Percentiles rank a stretch among this genome's conserved stretches.
Conservation (phyloP, 2,888 invertebrate species). For the Thymelicus lineola region DNA sequence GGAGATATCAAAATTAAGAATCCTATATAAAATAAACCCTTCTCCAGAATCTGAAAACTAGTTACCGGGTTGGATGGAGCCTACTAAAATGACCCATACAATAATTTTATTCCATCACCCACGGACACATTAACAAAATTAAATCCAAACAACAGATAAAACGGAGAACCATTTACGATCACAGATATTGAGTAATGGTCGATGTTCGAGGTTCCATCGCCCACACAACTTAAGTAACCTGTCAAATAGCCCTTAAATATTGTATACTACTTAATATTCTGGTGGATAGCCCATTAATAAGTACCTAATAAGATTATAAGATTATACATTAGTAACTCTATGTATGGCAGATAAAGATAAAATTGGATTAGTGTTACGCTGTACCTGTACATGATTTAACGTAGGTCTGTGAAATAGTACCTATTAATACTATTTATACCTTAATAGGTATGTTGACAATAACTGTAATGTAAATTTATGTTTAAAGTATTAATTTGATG, state of each 20-base stretch:
- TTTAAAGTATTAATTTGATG: too few species aligned
- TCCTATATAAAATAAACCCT: too few species aligned
- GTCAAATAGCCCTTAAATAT: conserved; percentile 23
- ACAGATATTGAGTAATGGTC: conserved; percentile 25
- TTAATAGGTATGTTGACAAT: too few species aligned
- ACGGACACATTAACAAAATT: not conserved
- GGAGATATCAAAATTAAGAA: too few species aligned
- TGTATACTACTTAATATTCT: conserved; percentile 8
- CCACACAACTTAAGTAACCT: conserved; percentile 17
- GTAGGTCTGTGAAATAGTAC: too few species aligned
- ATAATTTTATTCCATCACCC: not conserved
- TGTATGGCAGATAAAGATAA: not conserved
- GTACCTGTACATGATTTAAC: not conserved
- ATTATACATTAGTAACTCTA: conserved; percentile 1
- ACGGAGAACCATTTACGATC: conserved; percentile 10
- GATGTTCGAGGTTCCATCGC: conserved; percentile 12
- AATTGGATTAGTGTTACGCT: not conserved
- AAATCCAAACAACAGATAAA: conserved; percentile 9
- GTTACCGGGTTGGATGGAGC: too few species aligned
- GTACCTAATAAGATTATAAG: conserved; percentile 19
- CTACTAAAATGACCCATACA: not conserved
- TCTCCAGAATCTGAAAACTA: too few species aligned
- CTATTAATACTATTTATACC: too few species aligned
- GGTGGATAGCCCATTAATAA: not conserved
- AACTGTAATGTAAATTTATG: too few species aligned